These are phyloP conservation scores for Dromococcyx pavoninus DNA, from an alignment of 2,797 vertebrate genomes.

Conservation along the genomic window DNA sequence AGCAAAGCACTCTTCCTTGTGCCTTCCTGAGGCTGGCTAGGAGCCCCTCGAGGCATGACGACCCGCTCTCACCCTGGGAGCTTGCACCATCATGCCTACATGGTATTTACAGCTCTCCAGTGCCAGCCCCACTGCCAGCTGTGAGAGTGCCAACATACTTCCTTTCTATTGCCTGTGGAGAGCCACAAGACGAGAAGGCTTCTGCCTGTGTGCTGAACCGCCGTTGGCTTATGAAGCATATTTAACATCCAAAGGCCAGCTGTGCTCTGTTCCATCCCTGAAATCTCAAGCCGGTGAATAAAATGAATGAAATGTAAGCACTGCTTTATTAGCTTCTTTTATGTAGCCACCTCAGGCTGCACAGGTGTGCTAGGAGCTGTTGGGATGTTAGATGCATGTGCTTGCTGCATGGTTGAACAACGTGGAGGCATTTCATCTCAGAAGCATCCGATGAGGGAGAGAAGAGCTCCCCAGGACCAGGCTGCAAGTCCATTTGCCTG, in stretches of 20 bases:
- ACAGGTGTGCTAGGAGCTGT: slow-evolving; percentile 59
- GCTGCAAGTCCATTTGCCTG: background rate
- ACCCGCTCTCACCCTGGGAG: slow-evolving; percentile 56
- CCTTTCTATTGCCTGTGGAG: slow-evolving; percentile 40
- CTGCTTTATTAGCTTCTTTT: slow-evolving; percentile 52
- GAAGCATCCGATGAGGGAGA: background rate
- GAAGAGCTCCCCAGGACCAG: background rate
- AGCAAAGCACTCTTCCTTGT: background rate
- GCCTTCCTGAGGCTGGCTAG: background rate
- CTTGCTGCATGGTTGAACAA: background rate
- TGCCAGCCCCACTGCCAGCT: slow-evolving; percentile 53
- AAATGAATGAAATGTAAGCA: slow-evolving; percentile 38
- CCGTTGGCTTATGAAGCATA: background rate
- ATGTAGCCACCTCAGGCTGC: slow-evolving; percentile 66
- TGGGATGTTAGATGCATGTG: background rate
- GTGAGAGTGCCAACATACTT: slow-evolving; percentile 40
- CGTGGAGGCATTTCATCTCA: background rate
- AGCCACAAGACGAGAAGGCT: slow-evolving; percentile 3
- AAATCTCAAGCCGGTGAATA: slow-evolving; percentile 8
- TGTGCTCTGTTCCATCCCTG: slow-evolving; percentile 39
- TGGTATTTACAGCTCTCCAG: slow-evolving; percentile 37
- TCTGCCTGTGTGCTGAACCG: slow-evolving; percentile 46
- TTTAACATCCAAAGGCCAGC: slow-evolving; percentile 62
- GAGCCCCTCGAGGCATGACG: slow-evolving; percentile 11
- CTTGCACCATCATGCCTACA: slow-evolving; percentile 42